Evolutionary conservation across 2,113 vertebrate species (phyloP).

Genomic region (Panurus biarmicus): DNA sequence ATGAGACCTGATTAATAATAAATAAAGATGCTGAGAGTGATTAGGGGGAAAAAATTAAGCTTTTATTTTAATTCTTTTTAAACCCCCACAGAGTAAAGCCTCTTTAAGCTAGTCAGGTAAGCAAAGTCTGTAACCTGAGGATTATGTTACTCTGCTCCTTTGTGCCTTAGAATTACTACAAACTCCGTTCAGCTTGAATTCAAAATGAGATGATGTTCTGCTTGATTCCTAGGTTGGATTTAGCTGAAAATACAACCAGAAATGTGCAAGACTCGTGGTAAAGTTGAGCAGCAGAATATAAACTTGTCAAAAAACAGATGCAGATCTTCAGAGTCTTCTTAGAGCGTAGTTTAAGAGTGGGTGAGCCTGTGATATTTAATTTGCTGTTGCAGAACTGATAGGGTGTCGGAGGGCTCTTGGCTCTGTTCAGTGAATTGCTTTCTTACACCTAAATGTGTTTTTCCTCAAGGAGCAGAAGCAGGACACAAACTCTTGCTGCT

Average conservation of each 20-base stretch:
- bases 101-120: background rate
- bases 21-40: background rate
- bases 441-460: background rate
- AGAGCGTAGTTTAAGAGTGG: background rate
- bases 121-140: background rate
- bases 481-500: background rate
- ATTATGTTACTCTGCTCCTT: background rate
- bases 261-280: background rate
- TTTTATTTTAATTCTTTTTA: background rate
- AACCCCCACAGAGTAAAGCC: background rate
- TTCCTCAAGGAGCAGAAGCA: background rate
- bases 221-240: background rate
- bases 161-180: background rate
- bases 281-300: background rate
- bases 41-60: background rate
- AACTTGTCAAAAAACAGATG: background rate
- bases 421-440: background rate
- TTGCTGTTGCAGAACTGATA: background rate
- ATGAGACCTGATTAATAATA: constrained; percentile 25
- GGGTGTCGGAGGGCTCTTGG: background rate
- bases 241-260: background rate
- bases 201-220: background rate
- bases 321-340: background rate
- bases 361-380: background rate
- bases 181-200: background rate